These are phyloP conservation scores for Puntigrus tetrazona DNA, from an alignment of 2,113 vertebrate genomes.

Conservation along the genomic window DNA sequence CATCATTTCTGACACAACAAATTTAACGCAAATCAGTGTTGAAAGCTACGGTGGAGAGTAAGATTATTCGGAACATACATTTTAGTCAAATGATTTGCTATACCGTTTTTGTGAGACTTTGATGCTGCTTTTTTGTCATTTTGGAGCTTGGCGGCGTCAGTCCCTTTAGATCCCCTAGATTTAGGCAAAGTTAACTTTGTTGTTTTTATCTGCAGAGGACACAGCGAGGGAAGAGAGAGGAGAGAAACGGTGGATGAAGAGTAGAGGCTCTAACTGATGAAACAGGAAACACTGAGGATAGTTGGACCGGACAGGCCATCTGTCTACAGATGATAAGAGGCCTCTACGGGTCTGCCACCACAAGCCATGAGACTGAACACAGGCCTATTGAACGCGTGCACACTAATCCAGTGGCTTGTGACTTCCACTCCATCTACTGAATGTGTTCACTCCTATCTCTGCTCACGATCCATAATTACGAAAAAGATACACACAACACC, in stretches of 20 bases:
- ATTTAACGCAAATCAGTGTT: neutral
- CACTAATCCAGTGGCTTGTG: neutral
- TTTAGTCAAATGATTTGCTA: neutral
- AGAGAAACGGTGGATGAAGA: neutral
- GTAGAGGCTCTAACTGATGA: conserved; percentile 20
- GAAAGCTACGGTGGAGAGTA: neutral
- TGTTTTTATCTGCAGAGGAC: neutral
- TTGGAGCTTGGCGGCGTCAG: neutral
- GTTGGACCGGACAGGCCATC: conserved; percentile 32
- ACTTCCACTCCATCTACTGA: neutral
- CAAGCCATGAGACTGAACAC: conserved; percentile 10
- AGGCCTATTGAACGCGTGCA: neutral
- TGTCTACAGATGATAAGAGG: conserved; percentile 42
- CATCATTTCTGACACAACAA: neutral
- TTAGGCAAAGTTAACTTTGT: neutral
- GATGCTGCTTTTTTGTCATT: neutral
- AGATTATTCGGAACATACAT: neutral
- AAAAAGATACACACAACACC: neutral
- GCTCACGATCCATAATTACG: neutral
- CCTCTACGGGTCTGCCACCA: conserved; percentile 20
- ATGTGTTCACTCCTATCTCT: neutral
- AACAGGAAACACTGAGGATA: conserved; percentile 13
- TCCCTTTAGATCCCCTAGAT: neutral
- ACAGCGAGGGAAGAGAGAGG: neutral
- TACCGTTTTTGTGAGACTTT: neutral